A percentile compares a stretch with the other conserved stretches of the same genome.
Conservation (phyloP, 2,113 vertebrate species). For the Heterocephalus glaber region DNA sequence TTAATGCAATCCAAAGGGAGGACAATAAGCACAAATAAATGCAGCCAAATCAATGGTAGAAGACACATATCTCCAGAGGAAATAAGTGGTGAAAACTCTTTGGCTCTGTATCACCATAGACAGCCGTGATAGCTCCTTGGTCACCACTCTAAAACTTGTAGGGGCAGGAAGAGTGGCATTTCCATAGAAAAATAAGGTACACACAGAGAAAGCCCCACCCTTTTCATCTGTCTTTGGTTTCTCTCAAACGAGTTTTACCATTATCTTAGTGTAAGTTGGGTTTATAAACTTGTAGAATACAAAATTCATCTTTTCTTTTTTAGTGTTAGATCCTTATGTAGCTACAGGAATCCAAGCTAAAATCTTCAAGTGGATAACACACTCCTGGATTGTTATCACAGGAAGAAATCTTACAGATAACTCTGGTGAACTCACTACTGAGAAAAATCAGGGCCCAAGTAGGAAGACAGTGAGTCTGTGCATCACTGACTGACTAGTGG, state of each 20-base stretch:
- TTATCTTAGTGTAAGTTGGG: neutral
- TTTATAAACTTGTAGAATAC: neutral
- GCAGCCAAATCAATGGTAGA: conserved; percentile 1
- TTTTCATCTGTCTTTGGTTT: neutral
- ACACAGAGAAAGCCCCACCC: neutral
- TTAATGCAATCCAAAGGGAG: conserved; percentile 9
- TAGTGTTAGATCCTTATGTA: neutral
- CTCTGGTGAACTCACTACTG: neutral
- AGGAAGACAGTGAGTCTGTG: neutral
- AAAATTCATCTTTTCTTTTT: conserved; percentile 4
- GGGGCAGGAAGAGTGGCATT: neutral
- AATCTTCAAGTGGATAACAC: neutral
- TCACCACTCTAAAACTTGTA: neutral
- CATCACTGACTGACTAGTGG: neutral
- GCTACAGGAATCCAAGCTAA: conserved; percentile 34
- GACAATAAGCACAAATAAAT: neutral
- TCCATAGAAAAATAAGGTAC: neutral
- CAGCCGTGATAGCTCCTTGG: neutral
- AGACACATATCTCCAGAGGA: conserved; percentile 43
- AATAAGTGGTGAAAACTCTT: conserved; percentile 34
- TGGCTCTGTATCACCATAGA: neutral
- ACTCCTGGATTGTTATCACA: neutral
- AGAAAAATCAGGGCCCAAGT: neutral
- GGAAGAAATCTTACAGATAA: neutral
- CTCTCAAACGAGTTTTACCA: neutral